Percentiles rank a stretch among this genome's conserved stretches.
Evolutionary conservation across 2,797 vertebrate genomes (phyloP).

Genomic region (Pseudopleuronectes americanus): DNA sequence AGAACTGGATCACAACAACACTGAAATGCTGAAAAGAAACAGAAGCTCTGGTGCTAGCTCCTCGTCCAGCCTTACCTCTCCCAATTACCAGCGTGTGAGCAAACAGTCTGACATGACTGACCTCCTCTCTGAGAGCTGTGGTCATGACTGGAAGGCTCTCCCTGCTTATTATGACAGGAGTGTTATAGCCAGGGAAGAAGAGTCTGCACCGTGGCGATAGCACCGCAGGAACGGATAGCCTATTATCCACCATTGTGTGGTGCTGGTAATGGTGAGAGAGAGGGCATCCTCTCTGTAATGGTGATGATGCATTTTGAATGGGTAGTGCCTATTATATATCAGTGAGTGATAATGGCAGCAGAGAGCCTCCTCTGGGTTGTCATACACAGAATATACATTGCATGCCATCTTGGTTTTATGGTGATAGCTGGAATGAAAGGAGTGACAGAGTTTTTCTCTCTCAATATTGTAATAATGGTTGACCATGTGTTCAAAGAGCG

Average conservation of each 20-base stretch:
- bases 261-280: constrained; percentile 62
- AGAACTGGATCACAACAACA: constrained; percentile 10
- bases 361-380: constrained; percentile 46
- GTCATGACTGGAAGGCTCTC: constrained; percentile 68
- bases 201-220: constrained; percentile 66
- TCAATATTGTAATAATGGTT: constrained; percentile 48
- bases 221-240: constrained; percentile 62
- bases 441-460: not conserved
- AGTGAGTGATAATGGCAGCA: constrained; percentile 51
- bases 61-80: constrained; percentile 54
- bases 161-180: constrained; percentile 70
- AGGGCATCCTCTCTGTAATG: constrained; percentile 66
- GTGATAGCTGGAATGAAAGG: constrained; percentile 34
- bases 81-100: constrained; percentile 70
- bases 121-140: constrained; percentile 61
- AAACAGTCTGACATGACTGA: constrained; percentile 67
- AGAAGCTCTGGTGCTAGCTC: constrained; percentile 22
- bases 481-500: constrained; percentile 53
- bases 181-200: constrained; percentile 72
- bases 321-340: constrained; percentile 52
- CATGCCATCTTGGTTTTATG: constrained; percentile 12
- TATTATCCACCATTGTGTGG: constrained; percentile 66
- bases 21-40: constrained; percentile 24
- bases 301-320: constrained; percentile 69
- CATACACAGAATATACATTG: not conserved